A percentile compares a stretch with the other conserved stretches of the same genome.
Conservation (phyloP, 1,140 invertebrate species). For the Ceratosolen fusciceps region DNA sequence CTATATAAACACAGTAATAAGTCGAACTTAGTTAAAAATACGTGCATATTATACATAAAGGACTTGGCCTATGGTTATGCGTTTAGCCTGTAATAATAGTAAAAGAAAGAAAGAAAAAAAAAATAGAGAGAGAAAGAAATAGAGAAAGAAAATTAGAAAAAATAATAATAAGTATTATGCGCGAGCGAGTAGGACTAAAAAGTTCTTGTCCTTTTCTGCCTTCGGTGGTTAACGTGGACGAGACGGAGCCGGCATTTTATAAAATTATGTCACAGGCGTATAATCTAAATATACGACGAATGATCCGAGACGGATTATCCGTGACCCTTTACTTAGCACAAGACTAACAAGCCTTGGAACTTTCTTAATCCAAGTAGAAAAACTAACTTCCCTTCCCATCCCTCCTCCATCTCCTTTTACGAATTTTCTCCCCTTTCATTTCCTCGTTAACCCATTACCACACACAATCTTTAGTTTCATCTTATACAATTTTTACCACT, state of each 20-base stretch:
- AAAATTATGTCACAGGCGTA: not conserved
- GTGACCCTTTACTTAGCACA: not conserved
- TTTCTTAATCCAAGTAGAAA: slow-evolving; percentile 21
- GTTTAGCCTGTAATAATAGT: too few species aligned
- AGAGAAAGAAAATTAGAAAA: too few species aligned
- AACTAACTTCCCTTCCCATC: not conserved
- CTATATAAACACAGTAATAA: not conserved
- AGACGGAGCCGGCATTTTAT: not conserved
- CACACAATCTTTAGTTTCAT: not conserved
- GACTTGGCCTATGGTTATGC: not conserved
- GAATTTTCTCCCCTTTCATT: not conserved
- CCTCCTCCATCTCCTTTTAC: too few species aligned
- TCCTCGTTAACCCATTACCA: not conserved
- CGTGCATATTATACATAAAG: not conserved
- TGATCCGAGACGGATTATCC: not conserved
- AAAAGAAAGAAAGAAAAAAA: too few species aligned
- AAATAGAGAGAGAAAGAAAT: too few species aligned
- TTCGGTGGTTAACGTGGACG: not conserved
- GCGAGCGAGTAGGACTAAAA: not conserved
- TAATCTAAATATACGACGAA: not conserved
- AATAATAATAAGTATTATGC: too few species aligned
- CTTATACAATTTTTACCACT: not conserved
- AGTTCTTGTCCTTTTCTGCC: not conserved
- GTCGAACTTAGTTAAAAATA: not conserved
- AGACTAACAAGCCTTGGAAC: not conserved